Evolutionary conservation across 2,888 invertebrate species (phyloP).

Genomic region (Achlya flavicornis): DNA sequence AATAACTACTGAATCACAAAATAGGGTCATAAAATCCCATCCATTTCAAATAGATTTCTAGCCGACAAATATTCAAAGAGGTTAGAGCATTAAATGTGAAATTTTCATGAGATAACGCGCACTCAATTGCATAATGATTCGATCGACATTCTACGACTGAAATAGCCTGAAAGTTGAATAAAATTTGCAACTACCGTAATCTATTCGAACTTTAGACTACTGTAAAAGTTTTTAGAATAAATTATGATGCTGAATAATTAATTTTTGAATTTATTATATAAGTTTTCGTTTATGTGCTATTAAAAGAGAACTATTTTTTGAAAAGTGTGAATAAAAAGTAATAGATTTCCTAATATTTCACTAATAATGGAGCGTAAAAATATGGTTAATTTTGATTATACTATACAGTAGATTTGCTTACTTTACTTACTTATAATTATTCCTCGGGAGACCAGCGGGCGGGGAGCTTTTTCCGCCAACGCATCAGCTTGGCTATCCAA

Average conservation of each 20-base stretch:
- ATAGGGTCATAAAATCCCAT: not conserved
- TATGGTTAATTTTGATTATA: no score
- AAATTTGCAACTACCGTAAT: slow-evolving; percentile 38
- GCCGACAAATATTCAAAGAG: slow-evolving; percentile 10
- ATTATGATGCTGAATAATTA: slow-evolving; percentile 12
- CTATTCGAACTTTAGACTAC: slow-evolving; percentile 27
- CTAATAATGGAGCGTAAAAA: no score
- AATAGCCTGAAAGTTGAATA: slow-evolving; percentile 40
- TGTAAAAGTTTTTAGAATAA: slow-evolving; percentile 29
- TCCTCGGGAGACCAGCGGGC: no score
- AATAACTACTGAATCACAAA: not conserved
- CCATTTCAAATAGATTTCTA: slow-evolving; percentile 3
- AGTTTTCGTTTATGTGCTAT: slow-evolving; percentile 1
- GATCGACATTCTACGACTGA: slow-evolving; percentile 33
- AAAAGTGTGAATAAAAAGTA: not conserved
- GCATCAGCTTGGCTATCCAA: no score
- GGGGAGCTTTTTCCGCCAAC: no score
- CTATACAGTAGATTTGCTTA: no score
- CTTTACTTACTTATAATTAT: no score
- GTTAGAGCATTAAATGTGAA: slow-evolving; percentile 28
- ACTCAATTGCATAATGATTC: slow-evolving; percentile 62
- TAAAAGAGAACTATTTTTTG: not conserved
- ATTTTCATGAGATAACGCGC: slow-evolving; percentile 38
- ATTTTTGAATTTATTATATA: slow-evolving; percentile 5
- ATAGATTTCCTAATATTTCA: no score